Base-by-base conservation (phyloP, 2,888 invertebrate genomes). In the Sarcophaga variegata region DNA sequence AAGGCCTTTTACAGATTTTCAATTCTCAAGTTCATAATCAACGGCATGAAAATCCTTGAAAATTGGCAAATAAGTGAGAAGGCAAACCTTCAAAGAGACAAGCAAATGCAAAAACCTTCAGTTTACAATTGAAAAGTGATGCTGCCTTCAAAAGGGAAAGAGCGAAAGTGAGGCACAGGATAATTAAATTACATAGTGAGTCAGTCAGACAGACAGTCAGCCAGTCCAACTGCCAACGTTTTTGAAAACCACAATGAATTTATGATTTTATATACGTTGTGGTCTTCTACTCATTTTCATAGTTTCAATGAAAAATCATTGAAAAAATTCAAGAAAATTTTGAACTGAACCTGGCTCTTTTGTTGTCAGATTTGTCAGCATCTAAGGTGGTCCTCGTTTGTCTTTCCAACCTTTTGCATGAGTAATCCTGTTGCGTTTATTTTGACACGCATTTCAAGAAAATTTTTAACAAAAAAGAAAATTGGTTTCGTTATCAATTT, bases 381-480 rank as follows among this genome's bases (percentile, higher is more conserved):
- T 12, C 67, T 1, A 5, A 20, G 83, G 83, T 78, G 83, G 83
- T 83, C 83, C 66, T 71, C 62, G 14, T 54, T 54, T 54, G 17
- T 54, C 4, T 17, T 54, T 54, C 14, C 3, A 54, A 17, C 12
- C 17, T 3, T 54, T 12, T 54, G 12, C 37, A 10, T 37, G 12
- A 17, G 14, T 17, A 12, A 22, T 70, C 81, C 81, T 79, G 81
- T 76, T 71, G 87, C 54, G 75, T 87, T 87, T 87, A 74, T 84
- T 87, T 82, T 81, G 87, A 84, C 84, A 82, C 78, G 45, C 75
- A 79, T 81, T 83, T 67, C 59, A 67, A 76, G 75, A 83, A 59
- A 22, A 22, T 22, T 22, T 22, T 22, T 22, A 22, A 22, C 22
- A 22, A 22, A 22, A 22, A 67, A 76, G 72, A 83, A 62, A 82